These are phyloP conservation scores for Synaphobranchus kaupii DNA, from an alignment of 2,797 vertebrate genomes.

Conservation along the genomic window DNA sequence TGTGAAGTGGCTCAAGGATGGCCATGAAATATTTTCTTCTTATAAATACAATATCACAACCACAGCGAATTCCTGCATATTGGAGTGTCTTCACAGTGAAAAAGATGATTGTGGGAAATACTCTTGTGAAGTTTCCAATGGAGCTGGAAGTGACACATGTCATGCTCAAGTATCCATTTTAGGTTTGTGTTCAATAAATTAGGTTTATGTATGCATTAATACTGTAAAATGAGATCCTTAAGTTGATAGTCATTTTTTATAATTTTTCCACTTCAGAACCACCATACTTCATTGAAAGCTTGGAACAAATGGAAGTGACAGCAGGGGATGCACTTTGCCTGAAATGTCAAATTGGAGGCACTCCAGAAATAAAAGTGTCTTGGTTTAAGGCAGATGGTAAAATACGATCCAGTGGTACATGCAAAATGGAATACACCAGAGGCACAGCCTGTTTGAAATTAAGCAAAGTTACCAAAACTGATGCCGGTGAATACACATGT, in stretches of 20 bases:
- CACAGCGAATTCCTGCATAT: constrained; percentile 91
- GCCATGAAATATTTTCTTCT: constrained; percentile 79
- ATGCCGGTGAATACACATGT: constrained; percentile 91
- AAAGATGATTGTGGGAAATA: constrained; percentile 88
- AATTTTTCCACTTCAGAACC: constrained; percentile 77
- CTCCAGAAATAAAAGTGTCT: constrained; percentile 92
- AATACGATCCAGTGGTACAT: constrained; percentile 87
- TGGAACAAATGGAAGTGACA: constrained; percentile 90
- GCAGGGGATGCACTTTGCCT: constrained; percentile 89
- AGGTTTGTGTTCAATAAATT: constrained; percentile 75
- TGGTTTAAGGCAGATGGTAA: constrained; percentile 99
- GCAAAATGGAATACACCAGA: constrained; percentile 87
- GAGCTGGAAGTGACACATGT: constrained; percentile 86
- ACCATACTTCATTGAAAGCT: constrained; percentile 84
- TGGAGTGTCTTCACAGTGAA: constrained; percentile 89
- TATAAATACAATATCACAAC: constrained; percentile 91
- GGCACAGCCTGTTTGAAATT: constrained; percentile 89
- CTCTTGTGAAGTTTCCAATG: constrained; percentile 89
- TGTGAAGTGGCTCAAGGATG: constrained; percentile 91
- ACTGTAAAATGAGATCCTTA: background rate
- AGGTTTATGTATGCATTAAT: background rate
- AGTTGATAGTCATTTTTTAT: background rate
- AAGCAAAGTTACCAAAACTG: constrained; percentile 81
- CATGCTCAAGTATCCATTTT: constrained; percentile 85
- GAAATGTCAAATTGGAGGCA: constrained; percentile 90